Evolutionary conservation across 2,888 invertebrate species (phyloP), one percentile per base, ranked within the genome.

Genomic region (Lycia hirtaria): DNA sequence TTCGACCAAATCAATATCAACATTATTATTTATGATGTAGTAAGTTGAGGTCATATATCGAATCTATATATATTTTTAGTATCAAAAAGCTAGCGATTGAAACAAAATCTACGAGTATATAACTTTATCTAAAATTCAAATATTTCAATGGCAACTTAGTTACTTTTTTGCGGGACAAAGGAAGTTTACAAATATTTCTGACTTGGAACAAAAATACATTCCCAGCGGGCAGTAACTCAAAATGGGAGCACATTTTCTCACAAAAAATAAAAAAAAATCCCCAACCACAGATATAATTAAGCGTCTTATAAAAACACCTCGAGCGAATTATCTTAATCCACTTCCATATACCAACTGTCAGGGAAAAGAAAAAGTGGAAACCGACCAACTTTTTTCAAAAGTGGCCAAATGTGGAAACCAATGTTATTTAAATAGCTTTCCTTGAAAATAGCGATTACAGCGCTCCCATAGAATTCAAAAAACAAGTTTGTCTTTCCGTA

Each of bases 261-360:
- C 43, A 55, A 53, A 53, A 55, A 60, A 53, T 43, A 50, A 56
- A 64, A 64, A 57, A 62, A 50, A 64, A 57, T 50, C 56, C 52
- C 45, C 55, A 38, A 48, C 60, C 58, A 67, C 56, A 72, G 71
- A 80, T 83, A 85, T 82, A 88, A 88, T 88, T 87, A 88, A 81
- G 76, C 62, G 65, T 69, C 67, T 67, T 69, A 78, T 79, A 81
- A 81, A 85, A 84, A 81, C 75, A 80, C 77, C 77, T 80, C 79
- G 76, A 75, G 72, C 73, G 84, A 76, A 82, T 81, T 88, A 90
- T 90, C 90, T 90, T 88, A 91, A 90, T 91, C 87, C 80, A 75
- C 71, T 73, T 88, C 91, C 90, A 91, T 91, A 91, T 87, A 91
- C 90, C 88, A 91, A 92, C 88, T 92, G 91, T 91, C 91, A 91